Conservation (phyloP, 2,113 vertebrate genomes). For the Chinchilla lanigera region DNA sequence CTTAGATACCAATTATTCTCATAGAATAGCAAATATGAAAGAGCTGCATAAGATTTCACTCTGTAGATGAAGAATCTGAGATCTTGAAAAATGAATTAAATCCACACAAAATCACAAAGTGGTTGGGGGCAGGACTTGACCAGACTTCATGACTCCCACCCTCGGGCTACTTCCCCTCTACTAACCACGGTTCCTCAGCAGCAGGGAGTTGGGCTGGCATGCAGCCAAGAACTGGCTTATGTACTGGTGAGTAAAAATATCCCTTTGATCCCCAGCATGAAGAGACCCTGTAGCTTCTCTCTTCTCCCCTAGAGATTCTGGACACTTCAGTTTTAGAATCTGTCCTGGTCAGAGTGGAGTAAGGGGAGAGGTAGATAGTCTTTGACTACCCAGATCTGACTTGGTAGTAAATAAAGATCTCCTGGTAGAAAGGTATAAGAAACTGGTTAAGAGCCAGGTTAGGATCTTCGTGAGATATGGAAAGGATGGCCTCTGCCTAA, state of each 20-base stretch:
- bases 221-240: not conserved
- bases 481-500: not conserved
- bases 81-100: not conserved
- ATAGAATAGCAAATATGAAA: not conserved
- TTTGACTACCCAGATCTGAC: not conserved
- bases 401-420: not conserved
- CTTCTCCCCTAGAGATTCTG: not conserved
- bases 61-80: not conserved
- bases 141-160: not conserved
- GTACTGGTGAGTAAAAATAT: not conserved
- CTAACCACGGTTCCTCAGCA: not conserved
- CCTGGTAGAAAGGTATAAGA: not conserved
- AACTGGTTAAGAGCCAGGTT: not conserved
- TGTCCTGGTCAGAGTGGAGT: not conserved
- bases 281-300: not conserved
- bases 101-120: not conserved
- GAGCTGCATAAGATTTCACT: not conserved
- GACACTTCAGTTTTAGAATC: not conserved
- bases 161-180: not conserved
- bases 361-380: not conserved
- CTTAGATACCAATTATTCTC: no score
- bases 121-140: not conserved
- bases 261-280: not conserved
- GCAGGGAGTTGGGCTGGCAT: not conserved
- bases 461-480: fast-evolving